Conservation (phyloP, 2,888 invertebrate genomes). For the Apomyelois bistriatella region DNA sequence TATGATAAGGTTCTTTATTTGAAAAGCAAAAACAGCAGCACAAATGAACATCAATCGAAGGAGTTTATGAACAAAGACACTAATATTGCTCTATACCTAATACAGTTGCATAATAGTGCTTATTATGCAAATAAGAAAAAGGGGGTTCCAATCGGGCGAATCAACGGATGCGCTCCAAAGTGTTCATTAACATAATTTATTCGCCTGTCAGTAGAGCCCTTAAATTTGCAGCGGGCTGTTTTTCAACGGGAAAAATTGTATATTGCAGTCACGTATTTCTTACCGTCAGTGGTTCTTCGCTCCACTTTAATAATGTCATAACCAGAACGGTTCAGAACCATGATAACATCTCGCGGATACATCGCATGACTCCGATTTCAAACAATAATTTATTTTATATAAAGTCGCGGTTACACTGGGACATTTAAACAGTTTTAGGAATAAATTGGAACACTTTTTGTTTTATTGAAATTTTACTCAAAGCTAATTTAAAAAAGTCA, state of each 20-base stretch:
- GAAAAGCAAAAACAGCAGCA: too few relatives aligned
- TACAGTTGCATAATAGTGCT: slow-evolving; percentile 33
- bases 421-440: too few relatives aligned
- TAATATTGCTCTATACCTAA: too few relatives aligned
- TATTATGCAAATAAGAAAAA: slow-evolving; percentile 70
- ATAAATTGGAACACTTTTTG: too few relatives aligned
- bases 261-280: slow-evolving; percentile 76
- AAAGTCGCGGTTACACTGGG: slow-evolving; percentile 28
- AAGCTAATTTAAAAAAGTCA: too few relatives aligned
- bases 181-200: slow-evolving; percentile 78
- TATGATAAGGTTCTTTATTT: too few relatives aligned
- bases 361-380: slow-evolving; percentile 53
- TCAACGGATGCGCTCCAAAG: slow-evolving; percentile 72
- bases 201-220: slow-evolving; percentile 73
- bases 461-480: too few relatives aligned
- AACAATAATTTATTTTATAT: slow-evolving; percentile 65
- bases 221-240: slow-evolving; percentile 71
- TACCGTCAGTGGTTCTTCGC: slow-evolving; percentile 53
- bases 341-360: slow-evolving; percentile 62
- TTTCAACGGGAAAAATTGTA: slow-evolving; percentile 66
- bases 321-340: slow-evolving; percentile 48
- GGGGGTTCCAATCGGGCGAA: slow-evolving; percentile 55
- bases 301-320: slow-evolving; percentile 75
- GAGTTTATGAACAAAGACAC: not conserved
- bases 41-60: too few relatives aligned